These are phyloP conservation scores for Drosophila oshimai DNA, from an alignment of 1,140 invertebrate species.

Conservation along the genomic window DNA sequence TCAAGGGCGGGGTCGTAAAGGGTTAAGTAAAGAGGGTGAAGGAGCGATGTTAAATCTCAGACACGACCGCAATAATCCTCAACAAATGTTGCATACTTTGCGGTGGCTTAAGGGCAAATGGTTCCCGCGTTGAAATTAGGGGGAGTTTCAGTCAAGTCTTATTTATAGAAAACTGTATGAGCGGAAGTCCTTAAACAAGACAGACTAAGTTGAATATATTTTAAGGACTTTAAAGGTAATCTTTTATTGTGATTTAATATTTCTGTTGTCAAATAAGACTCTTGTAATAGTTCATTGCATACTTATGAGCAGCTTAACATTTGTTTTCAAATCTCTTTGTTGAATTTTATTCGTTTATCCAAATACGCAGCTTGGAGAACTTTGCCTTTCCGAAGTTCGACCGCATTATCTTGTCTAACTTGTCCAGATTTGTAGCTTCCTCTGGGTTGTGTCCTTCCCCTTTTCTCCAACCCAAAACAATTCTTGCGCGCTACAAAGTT, in stretches of 20 bases:
- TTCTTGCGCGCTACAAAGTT: conserved; percentile 32
- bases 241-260: too few relatives aligned
- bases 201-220: too few relatives aligned
- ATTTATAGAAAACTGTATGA: neutral
- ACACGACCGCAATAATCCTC: conserved; percentile 32
- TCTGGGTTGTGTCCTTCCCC: neutral
- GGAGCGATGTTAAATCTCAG: conserved; percentile 31
- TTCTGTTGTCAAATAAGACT: too few relatives aligned
- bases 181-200: neutral
- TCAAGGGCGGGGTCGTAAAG: neutral
- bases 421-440: conserved; percentile 19
- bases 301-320: too few relatives aligned
- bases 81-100: conserved; percentile 40
- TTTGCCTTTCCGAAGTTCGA: neutral
- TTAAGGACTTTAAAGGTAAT: too few relatives aligned
- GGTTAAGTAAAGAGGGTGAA: conserved; percentile 11
- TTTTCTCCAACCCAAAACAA: neutral
- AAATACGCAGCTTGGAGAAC: neutral
- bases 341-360: too few relatives aligned
- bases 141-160: neutral
- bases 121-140: neutral
- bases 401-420: neutral
- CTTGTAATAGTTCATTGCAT: too few relatives aligned
- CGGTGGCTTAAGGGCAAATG: neutral
- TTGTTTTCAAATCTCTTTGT: too few relatives aligned